Evolutionary conservation across 2,113 vertebrate genomes (phyloP).

Genomic region (Brachyhypopomus occidentalis): DNA sequence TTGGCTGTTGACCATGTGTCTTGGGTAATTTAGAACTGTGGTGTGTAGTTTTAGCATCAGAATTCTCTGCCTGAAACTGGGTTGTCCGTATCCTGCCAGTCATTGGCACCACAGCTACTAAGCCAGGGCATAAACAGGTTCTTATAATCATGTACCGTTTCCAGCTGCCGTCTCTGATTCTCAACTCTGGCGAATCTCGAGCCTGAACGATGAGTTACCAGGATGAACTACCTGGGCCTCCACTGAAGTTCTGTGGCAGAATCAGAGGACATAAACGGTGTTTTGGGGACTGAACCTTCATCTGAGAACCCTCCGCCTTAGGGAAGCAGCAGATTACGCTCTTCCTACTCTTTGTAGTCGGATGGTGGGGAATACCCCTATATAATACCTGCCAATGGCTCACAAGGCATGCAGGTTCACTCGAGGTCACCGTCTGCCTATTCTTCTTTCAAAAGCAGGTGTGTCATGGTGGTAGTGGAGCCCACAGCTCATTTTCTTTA

Average conservation of each 20-base stretch:
- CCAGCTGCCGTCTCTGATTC: slow-evolving; percentile 31
- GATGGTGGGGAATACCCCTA: neutral
- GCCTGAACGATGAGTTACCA: slow-evolving; percentile 42
- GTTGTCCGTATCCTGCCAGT: neutral
- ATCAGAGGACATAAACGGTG: slow-evolving; percentile 22
- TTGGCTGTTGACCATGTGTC: slow-evolving; percentile 4
- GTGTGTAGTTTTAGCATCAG: neutral
- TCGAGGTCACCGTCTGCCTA: neutral
- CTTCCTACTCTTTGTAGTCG: neutral
- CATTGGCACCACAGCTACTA: neutral
- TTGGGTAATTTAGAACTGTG: neutral
- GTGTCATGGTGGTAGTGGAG: neutral
- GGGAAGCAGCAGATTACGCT: neutral
- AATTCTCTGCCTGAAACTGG: neutral
- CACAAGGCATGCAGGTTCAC: neutral
- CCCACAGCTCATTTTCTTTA: neutral
- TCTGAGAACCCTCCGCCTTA: neutral
- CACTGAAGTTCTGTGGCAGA: slow-evolving; percentile 32
- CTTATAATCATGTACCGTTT: slow-evolving; percentile 19
- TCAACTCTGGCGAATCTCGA: slow-evolving; percentile 44
- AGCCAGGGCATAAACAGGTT: neutral
- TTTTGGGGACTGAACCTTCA: slow-evolving; percentile 16
- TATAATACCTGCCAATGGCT: neutral
- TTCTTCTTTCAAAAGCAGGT: neutral
- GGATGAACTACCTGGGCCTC: slow-evolving; percentile 25